phyloP scores from a whole-genome alignment of 2,888 invertebrate species.

The Caenorhabditis zanzibari region DNA sequence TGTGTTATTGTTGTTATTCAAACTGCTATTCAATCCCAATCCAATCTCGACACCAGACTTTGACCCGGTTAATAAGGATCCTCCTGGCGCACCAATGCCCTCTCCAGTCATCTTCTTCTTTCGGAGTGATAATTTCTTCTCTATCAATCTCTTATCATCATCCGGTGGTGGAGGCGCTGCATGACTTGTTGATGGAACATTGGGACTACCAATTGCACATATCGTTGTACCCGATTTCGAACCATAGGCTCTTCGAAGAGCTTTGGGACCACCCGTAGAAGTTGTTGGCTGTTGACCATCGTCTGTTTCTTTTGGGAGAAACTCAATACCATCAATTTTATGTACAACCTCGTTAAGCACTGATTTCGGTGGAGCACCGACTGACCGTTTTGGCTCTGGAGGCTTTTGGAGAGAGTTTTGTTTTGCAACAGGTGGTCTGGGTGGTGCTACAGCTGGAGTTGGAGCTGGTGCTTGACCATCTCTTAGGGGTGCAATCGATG shows the following conservation, averaged over 20 bases:
- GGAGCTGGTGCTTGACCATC: conserved; percentile 59
- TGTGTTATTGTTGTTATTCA: conserved; percentile 43
- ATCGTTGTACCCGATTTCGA: conserved; percentile 76
- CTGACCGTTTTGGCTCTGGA: conserved; percentile 42
- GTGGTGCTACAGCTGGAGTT: conserved; percentile 37
- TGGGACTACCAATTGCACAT: conserved; percentile 73
- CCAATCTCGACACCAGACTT: conserved; percentile 75
- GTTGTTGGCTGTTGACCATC: conserved; percentile 50
- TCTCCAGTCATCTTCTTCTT: conserved; percentile 68
- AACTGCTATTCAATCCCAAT: conserved; percentile 27
- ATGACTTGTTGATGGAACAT: conserved; percentile 65
- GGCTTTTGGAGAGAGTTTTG: conserved; percentile 59
- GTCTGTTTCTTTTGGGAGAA: conserved; percentile 40
- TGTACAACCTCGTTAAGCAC: conserved; percentile 57
- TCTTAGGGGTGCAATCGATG: conserved; percentile 36
- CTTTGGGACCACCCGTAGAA: conserved; percentile 70
- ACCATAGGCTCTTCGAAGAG: conserved; percentile 74
- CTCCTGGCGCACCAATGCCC: conserved; percentile 38
- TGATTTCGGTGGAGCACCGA: conserved; percentile 27
- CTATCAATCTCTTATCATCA: conserved; percentile 70
- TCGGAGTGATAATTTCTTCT: conserved; percentile 76
- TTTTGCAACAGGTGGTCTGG: conserved; percentile 38
- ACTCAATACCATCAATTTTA: conserved; percentile 71
- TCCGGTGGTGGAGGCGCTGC: conserved; percentile 38
- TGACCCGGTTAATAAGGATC: conserved; percentile 41